Evolutionary conservation across 2,888 invertebrate species (phyloP), one percentile per base, ranked within the genome.

Genomic region (Lasioglossum leucozonium): DNA sequence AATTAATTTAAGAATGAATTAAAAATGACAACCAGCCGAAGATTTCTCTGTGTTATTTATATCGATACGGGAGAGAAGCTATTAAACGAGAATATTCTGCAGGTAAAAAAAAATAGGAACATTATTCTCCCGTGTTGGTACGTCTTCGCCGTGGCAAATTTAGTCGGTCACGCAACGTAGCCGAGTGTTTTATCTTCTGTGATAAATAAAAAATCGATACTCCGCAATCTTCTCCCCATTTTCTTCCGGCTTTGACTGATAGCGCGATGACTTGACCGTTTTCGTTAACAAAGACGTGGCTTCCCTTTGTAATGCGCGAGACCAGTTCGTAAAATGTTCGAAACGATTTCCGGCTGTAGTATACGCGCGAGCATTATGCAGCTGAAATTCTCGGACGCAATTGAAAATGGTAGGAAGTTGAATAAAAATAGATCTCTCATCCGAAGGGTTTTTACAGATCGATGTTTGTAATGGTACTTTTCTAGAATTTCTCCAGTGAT

Each of bases 151-250:
- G 42, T 5, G 34, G 30, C 3, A 65, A 47, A 34, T 51, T 74
- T 72, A 71, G 47, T 16, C 51, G 77, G 40, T 44, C 69, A 37
- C 69, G 72, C 51, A 65, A 82, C 55, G 34, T 55, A 47, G 75
- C 37, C 47, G 55, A 3, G 37, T 37, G 34, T 78, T 81, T 85
- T 75, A 77, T 75, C 42, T 40, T 42, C 37, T 55, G 13, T 22
- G 51, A 72, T 71, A 74, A 79, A 85, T 77, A 82, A 85, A 85
- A 82, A 74, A 72, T 79, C 78, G 75, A 72, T 75, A 30, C 51
- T 11, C 30, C 47, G 74, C 30, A 58, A 44, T 72, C 73, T 26
- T 71, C 51, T 44, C 55, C 72, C 55, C 62, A 37, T 51, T 76
- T 47, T 71, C 65, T 26, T 26, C 75, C 74, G 71, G 47, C 47